Evolutionary conservation across 37 sponge, comb jelly and placozoan genomes (phyloP).

Genomic region (Cliona cf. orientalis): DNA sequence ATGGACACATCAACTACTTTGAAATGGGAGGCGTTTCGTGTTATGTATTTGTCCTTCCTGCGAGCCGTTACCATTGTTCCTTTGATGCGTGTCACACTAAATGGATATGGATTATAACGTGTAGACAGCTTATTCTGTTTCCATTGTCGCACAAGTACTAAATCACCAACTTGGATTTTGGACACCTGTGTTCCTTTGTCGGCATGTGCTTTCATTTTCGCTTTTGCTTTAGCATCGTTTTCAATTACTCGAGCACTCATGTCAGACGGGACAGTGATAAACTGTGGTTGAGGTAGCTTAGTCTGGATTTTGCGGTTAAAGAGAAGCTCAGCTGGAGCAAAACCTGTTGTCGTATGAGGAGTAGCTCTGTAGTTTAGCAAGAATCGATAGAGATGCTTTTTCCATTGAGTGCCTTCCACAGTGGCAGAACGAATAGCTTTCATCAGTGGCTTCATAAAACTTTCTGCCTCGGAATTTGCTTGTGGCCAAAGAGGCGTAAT

Average conservation of each 20-base stretch:
- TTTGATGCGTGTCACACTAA: neutral
- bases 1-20: too few relatives aligned
- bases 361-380: slow-evolving; percentile 46
- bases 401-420: slow-evolving; percentile 47
- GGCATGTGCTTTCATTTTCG: too few relatives aligned
- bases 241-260: neutral
- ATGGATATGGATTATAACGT: slow-evolving; percentile 24
- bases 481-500: slow-evolving; percentile 36
- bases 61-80: too few relatives aligned
- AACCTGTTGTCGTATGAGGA: slow-evolving; percentile 27
- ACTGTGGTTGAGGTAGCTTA: slow-evolving; percentile 22
- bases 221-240: too few relatives aligned
- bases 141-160: slow-evolving; percentile 11
- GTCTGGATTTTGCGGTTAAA: slow-evolving; percentile 29
- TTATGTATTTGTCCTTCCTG: slow-evolving; percentile 21
- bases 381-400: slow-evolving; percentile 31
- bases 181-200: slow-evolving; percentile 4
- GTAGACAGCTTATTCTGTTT: slow-evolving; percentile 40
- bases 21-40: slow-evolving; percentile 23
- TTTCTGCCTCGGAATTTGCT: slow-evolving; percentile 41
- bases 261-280: neutral
- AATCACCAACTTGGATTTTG: slow-evolving; percentile 25
- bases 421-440: slow-evolving; percentile 48
- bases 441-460: slow-evolving; percentile 44
- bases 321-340: slow-evolving; percentile 5